Evolutionary conservation across 2,888 invertebrate genomes (phyloP), one percentile per base, ranked within the genome.

Genomic region (Phaedon cochleariae): DNA sequence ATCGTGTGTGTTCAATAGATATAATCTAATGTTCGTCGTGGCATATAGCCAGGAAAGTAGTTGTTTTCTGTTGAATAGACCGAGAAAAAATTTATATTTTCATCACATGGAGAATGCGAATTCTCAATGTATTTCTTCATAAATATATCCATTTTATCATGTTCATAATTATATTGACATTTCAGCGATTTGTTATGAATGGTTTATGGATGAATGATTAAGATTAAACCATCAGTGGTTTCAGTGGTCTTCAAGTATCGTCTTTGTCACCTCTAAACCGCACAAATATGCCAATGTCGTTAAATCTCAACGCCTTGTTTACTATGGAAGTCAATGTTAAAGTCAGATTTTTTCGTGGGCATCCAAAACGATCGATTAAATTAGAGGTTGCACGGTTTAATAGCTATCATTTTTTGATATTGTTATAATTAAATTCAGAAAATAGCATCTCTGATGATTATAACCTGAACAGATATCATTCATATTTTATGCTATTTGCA

Each of bases 241-340:
- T 6, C 10, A 21, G 26, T 51, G n/a, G 26, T 26, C 26, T 22
- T 51, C 51, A n/a, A 29, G 53, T 17, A 53, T 53, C 49, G 49
- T 22, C 49, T 49, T 4, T 20, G 53, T 10, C 37, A 37, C 18
- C 34, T 31, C 26, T 51, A 29, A 22, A 26, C 52, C n/a, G 20
- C 34, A 62, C 68, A 72, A 67, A 61, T 62, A 67, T 73, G 73
- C 69, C 73, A 73, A 71, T 73, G 73, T 68, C 72, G 61, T 63
- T 60, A 66, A 67, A 59, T 57, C 66, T 72, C 18, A 66, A 73
- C 73, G 74, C 70, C 67, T 71, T 66, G 67, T 59, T 73, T 73
- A 68, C 54, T 64, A 74, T 69, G 59, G 64, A 69, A 76, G 73
- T 73, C 76, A 76, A 76, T 76, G 75, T 74, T 74, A 68, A 57